A percentile compares a stretch with the other conserved stretches of the same genome.
Conservation (phyloP, 2,797 vertebrate genomes). For the Anas flavirostris region DNA sequence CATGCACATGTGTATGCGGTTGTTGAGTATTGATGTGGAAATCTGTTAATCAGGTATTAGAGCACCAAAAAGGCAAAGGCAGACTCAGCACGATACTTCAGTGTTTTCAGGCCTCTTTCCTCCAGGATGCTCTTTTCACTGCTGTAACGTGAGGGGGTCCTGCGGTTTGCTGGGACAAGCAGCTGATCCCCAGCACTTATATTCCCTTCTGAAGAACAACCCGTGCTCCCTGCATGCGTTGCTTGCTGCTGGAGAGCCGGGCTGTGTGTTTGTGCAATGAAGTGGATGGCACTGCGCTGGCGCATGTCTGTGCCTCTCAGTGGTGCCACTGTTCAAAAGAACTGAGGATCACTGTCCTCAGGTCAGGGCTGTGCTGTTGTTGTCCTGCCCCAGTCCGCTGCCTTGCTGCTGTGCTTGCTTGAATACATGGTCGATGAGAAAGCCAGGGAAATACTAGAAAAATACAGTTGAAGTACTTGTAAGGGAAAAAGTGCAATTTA, state of each 20-base stretch:
- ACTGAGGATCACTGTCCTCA: constrained; percentile 61
- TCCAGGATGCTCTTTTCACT: background rate
- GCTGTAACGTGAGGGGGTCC: background rate
- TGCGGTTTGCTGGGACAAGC: background rate
- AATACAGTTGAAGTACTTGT: background rate
- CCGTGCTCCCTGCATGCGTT: background rate
- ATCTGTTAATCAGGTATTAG: background rate
- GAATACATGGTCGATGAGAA: background rate
- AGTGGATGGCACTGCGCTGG: constrained; percentile 49
- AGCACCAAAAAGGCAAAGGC: background rate
- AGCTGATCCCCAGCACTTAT: background rate
- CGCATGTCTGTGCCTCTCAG: constrained; percentile 8
- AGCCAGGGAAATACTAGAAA: background rate
- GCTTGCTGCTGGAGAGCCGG: background rate
- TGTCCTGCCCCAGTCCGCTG: background rate
- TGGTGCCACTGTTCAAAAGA: constrained; percentile 50
- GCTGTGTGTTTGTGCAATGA: constrained; percentile 43
- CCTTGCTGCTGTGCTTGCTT: background rate
- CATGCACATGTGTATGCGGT: background rate
- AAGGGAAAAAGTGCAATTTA: background rate
- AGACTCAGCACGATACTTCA: background rate
- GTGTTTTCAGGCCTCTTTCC: background rate
- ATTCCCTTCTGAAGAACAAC: background rate
- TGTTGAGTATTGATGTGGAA: background rate
- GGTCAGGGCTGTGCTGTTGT: background rate